Conservation (phyloP, 92 coral and sea anemone genomes). For the Nematostella vectensis region DNA sequence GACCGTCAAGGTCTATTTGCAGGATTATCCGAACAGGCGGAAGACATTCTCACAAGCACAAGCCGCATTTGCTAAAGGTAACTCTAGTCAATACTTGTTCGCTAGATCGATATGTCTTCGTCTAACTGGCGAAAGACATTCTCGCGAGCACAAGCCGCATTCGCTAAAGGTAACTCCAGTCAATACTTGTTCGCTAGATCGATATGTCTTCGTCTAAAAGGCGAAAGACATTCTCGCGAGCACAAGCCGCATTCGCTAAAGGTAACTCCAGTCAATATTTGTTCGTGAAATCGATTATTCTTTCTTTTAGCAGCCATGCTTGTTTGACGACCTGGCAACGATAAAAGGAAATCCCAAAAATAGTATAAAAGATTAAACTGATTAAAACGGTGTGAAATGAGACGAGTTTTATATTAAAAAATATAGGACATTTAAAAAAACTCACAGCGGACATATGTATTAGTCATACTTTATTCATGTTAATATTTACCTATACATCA, state of each 20-base stretch:
- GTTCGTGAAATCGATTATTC: not conserved
- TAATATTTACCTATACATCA: too few relatives aligned
- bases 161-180: conserved; percentile 35
- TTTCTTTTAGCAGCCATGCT: not conserved
- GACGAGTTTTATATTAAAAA: too few relatives aligned
- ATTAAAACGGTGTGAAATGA: too few relatives aligned
- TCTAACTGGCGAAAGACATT: conserved; percentile 78
- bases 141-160: conserved; percentile 62
- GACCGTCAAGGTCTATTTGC: conserved; percentile 60
- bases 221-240: conserved; percentile 74
- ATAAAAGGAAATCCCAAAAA: too few relatives aligned
- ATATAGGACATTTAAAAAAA: too few relatives aligned
- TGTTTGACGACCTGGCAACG: too few relatives aligned
- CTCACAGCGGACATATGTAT: too few relatives aligned
- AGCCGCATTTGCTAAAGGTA: conserved; percentile 60
- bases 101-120: not conserved
- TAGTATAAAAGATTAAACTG: too few relatives aligned
- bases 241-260: conserved; percentile 47
- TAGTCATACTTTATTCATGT: too few relatives aligned
- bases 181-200: not conserved
- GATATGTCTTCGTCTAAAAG: conserved; percentile 48
- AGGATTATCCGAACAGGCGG: conserved; percentile 78
- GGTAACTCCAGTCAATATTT: conserved; percentile 21
- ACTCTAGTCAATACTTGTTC: not conserved
- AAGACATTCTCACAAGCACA: conserved; percentile 77